Conservation (phyloP, 2,797 vertebrate species). For the Artibeus lituratus region DNA sequence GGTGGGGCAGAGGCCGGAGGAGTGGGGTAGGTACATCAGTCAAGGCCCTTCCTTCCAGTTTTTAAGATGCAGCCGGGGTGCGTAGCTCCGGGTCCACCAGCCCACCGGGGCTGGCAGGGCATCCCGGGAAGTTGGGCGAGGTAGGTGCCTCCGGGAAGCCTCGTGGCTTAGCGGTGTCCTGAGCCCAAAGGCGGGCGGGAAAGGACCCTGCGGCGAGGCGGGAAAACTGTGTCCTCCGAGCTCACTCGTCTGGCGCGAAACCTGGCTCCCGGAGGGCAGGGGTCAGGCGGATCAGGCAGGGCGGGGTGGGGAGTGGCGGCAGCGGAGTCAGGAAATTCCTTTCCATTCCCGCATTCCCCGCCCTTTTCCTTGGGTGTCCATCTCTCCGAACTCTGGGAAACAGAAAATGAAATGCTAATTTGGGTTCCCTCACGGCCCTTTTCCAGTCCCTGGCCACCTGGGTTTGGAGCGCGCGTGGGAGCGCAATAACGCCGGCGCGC, state of each 20-base stretch:
- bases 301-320: not conserved
- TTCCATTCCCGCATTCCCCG: constrained; percentile 27
- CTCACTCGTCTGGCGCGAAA: not conserved
- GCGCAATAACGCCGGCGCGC: not conserved
- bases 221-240: not conserved
- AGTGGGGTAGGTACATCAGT: not conserved
- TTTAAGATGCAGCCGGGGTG: not conserved
- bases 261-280: not conserved
- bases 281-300: not conserved
- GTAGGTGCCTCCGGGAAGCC: not conserved
- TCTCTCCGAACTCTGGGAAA: not conserved
- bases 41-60: not conserved
- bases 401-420: constrained; percentile 1
- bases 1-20: not conserved
- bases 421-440: not conserved
- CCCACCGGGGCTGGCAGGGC: not conserved
- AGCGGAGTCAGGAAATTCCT: constrained; percentile 64
- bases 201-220: not conserved
- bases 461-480: not conserved
- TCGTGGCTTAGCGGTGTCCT: not conserved
- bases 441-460: not conserved
- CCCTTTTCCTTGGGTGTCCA: not conserved
- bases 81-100: not conserved
- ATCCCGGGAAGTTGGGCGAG: not conserved
- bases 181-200: not conserved